Percentiles rank a stretch among this genome's conserved stretches.
Evolutionary conservation across 2,888 invertebrate genomes (phyloP).

Genomic region (Melolontha melolontha): DNA sequence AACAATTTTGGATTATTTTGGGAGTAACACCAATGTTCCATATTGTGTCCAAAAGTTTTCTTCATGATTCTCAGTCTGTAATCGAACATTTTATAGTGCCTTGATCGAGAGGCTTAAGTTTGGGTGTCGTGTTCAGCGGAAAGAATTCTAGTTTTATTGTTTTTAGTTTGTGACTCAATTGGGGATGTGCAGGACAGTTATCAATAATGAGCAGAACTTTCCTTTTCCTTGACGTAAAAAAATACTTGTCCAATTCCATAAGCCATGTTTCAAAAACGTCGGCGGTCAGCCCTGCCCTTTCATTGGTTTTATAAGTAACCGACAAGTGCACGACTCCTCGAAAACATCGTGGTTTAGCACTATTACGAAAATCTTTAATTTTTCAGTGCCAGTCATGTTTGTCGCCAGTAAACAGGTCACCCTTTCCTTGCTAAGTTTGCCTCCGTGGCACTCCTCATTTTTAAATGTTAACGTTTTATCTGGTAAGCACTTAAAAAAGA

Average conservation of each 20-base stretch:
- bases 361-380: constrained; percentile 7
- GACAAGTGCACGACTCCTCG: neutral
- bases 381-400: neutral
- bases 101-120: constrained; percentile 15
- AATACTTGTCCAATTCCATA: constrained; percentile 7
- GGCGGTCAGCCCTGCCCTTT: neutral
- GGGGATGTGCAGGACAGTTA: constrained; percentile 13
- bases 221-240: neutral
- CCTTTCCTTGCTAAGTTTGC: constrained; percentile 10
- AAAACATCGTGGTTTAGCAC: constrained; percentile 15
- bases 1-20: constrained; percentile 1
- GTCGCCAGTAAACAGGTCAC: constrained; percentile 6
- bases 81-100: neutral
- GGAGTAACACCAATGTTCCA: constrained; percentile 11
- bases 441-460: constrained; percentile 16
- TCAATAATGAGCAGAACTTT: constrained; percentile 5
- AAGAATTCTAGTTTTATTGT: constrained; percentile 2
- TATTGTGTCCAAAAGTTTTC: neutral
- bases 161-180: constrained; percentile 11
- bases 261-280: constrained; percentile 10
- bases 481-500: constrained; percentile 13
- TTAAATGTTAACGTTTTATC: constrained; percentile 9
- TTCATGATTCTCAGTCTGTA: neutral
- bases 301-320: constrained; percentile 5
- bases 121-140: constrained; percentile 4